Percentiles rank a stretch among this genome's conserved stretches.
These are phyloP conservation scores for Agonopterix subpropinquella DNA, from an alignment of 2,888 invertebrate species.

Conservation along the genomic window DNA sequence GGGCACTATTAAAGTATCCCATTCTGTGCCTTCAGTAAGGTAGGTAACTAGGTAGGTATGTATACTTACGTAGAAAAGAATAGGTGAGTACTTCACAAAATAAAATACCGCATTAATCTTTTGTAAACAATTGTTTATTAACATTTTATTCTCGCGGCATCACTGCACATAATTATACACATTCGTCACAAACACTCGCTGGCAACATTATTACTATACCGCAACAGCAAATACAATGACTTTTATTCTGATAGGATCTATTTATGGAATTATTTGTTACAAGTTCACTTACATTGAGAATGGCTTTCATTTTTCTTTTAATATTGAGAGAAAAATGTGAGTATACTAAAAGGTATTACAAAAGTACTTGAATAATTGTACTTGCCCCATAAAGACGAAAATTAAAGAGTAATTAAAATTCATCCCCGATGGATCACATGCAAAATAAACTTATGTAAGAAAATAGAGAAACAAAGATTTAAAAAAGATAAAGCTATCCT, in stretches of 20 bases:
- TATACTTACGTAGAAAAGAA: neutral
- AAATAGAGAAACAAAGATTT: conserved; percentile 33
- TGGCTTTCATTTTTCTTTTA: conserved; percentile 73
- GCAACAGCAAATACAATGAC: conserved; percentile 60
- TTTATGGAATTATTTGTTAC: conserved; percentile 63
- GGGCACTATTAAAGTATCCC: no score
- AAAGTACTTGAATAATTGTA: conserved; percentile 30
- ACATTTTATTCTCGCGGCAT: conserved; percentile 73
- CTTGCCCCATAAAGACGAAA: conserved; percentile 38
- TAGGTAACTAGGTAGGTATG: no score
- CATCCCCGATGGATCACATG: conserved; percentile 35
- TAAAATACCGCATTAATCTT: conserved; percentile 61
- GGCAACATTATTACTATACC: conserved; percentile 58
- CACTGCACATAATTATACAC: conserved; percentile 61
- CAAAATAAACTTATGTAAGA: conserved; percentile 23
- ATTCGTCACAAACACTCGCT: conserved; percentile 59
- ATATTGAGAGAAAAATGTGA: conserved; percentile 53
- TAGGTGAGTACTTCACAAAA: conserved; percentile 21
- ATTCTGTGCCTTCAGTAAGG: no score
- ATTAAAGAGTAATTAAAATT: conserved; percentile 8
- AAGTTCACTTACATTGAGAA: conserved; percentile 38
- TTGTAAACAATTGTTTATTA: conserved; percentile 78
- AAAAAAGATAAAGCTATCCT: conserved; percentile 36
- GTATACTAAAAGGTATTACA: conserved; percentile 59
- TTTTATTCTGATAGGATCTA: conserved; percentile 58